Evolutionary conservation across 1,140 invertebrate species (phyloP).

Genomic region (Drosophila athabasca): DNA sequence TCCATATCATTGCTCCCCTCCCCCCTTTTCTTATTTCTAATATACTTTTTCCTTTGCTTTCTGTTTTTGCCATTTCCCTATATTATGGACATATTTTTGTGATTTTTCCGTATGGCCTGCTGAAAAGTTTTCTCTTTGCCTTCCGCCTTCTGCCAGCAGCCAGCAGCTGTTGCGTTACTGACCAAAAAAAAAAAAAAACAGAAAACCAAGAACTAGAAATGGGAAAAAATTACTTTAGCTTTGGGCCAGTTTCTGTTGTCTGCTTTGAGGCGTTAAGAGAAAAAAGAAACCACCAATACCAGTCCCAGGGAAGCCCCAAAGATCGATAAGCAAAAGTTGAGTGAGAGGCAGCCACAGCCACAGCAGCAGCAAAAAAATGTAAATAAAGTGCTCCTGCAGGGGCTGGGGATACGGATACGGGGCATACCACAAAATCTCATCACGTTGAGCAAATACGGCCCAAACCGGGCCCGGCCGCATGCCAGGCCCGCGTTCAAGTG

Average conservation of each 20-base stretch:
- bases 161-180: conserved; percentile 47
- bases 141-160: conserved; percentile 36
- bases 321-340: conserved; percentile 60
- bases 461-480: conserved; percentile 19
- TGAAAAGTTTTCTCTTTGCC: conserved; percentile 39
- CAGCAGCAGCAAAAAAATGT: conserved; percentile 51
- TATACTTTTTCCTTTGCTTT: neutral
- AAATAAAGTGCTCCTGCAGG: conserved; percentile 60
- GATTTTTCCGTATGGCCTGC: conserved; percentile 31
- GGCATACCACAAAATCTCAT: conserved; percentile 74
- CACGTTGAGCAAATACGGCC: conserved; percentile 77
- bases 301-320: conserved; percentile 22
- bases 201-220: conserved; percentile 1
- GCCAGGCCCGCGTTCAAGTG: conserved; percentile 68
- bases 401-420: neutral
- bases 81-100: neutral
- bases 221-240: conserved; percentile 30
- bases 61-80: conserved; percentile 10
- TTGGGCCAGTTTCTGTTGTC: conserved; percentile 37
- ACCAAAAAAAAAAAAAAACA: conserved; percentile 6
- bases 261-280: conserved; percentile 35
- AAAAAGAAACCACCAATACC: conserved; percentile 18
- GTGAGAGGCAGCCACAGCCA: neutral
- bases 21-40: too few relatives aligned
- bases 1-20: too few relatives aligned